Base-by-base conservation (phyloP, 2,888 invertebrate genomes). In the Cephus spinipes region DNA sequence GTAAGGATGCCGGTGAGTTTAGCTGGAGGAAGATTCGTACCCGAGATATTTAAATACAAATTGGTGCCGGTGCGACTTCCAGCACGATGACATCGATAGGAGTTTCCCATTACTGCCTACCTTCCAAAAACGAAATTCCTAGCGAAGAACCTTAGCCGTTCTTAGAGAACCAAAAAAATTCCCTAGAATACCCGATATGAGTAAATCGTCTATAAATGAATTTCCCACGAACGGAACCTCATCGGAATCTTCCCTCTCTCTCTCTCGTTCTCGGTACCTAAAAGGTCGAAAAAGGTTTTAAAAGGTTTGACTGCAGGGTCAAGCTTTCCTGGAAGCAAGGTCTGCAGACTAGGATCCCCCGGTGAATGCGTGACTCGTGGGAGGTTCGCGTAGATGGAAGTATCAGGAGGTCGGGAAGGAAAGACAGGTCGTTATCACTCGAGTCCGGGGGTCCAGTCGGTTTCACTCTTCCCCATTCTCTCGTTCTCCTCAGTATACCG, bases 381-480 rank as follows among this genome's bases (percentile, higher is more conserved):
- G 78, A 75, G 73, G 74, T 68, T 78, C 35, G 73, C 77, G 73
- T 73, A 75, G 80, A 80, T 81, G 81, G 79, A 83, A 83, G 80
- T 55, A 55, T 81, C 80, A 81, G 73, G 74, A 69, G 79, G 79
- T 81, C 78, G 79, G 73, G 76, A 73, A 36, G 73, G 79, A 76
- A 73, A 83, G 82, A 80, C 78, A 71, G 77, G 79, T 79, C 79
- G 79, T 79, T 79, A 82, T 81, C 74, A 77, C 79, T 73, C 77
- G 74, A 32, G 75, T 33, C 77, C 77, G 77, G 77, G 75, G 77
- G 77, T 77, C 73, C 78, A 76, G 76, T 78, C 78, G 76, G 78
- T 71, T 68, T 36, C 68, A 33, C 76, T 73, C 31, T 74, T 74
- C 23, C 35, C 55, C 23, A 2, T 55, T 55, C 55, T 32, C 74